Evolutionary conservation across 2,113 vertebrate genomes (phyloP).

Genomic region (Lipophrys pholis): DNA sequence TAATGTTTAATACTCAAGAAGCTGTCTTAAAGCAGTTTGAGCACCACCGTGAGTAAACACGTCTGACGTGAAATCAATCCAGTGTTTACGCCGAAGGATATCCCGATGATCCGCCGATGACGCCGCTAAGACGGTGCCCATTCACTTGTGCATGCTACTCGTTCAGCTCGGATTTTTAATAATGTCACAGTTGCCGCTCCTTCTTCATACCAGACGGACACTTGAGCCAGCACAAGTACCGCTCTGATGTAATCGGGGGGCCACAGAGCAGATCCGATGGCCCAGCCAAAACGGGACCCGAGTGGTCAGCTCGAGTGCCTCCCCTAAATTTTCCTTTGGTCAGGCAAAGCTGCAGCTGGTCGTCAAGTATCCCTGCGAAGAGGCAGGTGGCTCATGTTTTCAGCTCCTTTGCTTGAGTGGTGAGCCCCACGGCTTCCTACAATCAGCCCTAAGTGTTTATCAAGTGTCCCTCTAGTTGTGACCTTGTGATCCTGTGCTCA

Average conservation of each 20-base stretch:
- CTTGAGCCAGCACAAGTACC: background rate
- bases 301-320: conserved; percentile 1
- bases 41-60: background rate
- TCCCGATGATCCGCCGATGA: background rate
- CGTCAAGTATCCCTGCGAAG: conserved; percentile 11
- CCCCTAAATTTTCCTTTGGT: conserved; percentile 5
- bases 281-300: conserved; percentile 7
- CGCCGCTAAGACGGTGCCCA: background rate
- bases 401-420: conserved; percentile 1
- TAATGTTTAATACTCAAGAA: background rate
- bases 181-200: background rate
- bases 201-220: background rate
- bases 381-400: conserved; percentile 3
- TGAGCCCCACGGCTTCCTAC: background rate
- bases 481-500: background rate
- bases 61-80: background rate
- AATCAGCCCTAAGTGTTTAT: conserved; percentile 6
- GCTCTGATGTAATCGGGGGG: background rate
- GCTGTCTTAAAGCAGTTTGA: background rate
- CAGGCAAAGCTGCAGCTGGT: background rate
- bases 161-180: background rate
- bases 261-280: conserved; percentile 3
- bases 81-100: background rate
- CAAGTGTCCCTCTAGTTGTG: background rate
- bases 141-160: background rate